A percentile compares a stretch with the other conserved stretches of the same genome.
These are phyloP conservation scores for Lampris megalopsis DNA, from an alignment of 2,113 vertebrate genomes.

Conservation along the genomic window DNA sequence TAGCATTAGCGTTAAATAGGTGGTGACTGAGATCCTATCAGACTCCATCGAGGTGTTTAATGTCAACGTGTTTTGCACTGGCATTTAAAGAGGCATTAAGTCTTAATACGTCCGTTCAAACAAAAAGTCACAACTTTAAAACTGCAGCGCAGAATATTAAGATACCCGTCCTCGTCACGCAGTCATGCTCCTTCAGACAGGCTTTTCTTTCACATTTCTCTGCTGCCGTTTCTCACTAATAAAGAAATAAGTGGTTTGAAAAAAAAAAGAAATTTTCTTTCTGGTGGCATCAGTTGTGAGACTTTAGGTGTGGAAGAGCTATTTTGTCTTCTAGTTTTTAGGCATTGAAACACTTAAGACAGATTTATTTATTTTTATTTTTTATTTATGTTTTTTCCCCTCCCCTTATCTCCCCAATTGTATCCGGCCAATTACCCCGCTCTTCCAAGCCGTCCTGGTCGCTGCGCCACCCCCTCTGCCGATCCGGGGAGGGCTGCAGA, in stretches of 20 bases:
- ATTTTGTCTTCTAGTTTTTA: too few species aligned
- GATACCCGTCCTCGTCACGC: background rate
- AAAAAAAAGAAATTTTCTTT: slow-evolving; percentile 26
- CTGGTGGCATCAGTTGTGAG: slow-evolving; percentile 4
- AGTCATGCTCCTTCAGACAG: slow-evolving; percentile 14
- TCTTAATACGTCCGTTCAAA: slow-evolving; percentile 5
- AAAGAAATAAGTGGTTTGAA: background rate
- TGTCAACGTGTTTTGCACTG: background rate
- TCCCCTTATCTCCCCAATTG: too few species aligned
- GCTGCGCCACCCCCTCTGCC: too few species aligned
- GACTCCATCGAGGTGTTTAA: background rate
- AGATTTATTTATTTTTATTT: too few species aligned
- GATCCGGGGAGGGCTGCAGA: too few species aligned
- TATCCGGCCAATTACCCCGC: too few species aligned
- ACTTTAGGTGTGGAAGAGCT: slow-evolving; percentile 4
- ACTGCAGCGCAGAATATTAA: slow-evolving; percentile 1
- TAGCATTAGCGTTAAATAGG: background rate
- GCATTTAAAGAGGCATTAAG: background rate
- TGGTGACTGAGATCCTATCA: slow-evolving; percentile 1
- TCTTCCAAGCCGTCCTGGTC: too few species aligned
- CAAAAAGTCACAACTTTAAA: background rate
- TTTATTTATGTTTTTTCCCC: too few species aligned
- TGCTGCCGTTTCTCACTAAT: background rate
- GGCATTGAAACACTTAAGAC: too few species aligned
- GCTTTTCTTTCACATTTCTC: background rate